Conservation (phyloP, 2,888 invertebrate species). For the Sarcophaga carnaria region DNA sequence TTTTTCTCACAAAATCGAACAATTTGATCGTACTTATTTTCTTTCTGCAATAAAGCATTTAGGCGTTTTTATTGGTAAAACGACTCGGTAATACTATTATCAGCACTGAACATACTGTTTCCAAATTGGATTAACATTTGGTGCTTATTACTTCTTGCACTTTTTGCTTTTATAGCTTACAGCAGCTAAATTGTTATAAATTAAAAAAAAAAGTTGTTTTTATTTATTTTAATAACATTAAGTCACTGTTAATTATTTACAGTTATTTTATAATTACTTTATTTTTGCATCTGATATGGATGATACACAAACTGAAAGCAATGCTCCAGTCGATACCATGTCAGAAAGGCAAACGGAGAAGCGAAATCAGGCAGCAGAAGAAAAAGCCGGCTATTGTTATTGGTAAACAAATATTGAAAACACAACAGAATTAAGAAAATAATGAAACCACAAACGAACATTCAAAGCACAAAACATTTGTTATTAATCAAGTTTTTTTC, state of each 20-base stretch:
- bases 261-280: slow-evolving; percentile 11
- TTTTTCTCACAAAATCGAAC: no score
- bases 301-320: slow-evolving; percentile 74
- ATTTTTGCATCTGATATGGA: slow-evolving; percentile 72
- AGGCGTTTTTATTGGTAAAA: not conserved
- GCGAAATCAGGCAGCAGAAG: slow-evolving; percentile 47
- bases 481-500: not conserved
- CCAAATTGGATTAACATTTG: slow-evolving; percentile 32
- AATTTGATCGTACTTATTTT: no score
- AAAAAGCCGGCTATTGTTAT: slow-evolving; percentile 78
- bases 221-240: slow-evolving; percentile 29
- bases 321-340: slow-evolving; percentile 73
- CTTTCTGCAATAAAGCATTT: no score
- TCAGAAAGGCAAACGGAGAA: slow-evolving; percentile 70
- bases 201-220: slow-evolving; percentile 24
- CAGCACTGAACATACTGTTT: slow-evolving; percentile 34
- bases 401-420: slow-evolving; percentile 73
- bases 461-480: no score
- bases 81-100: not conserved
- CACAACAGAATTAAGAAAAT: slow-evolving; percentile 52
- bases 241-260: not conserved
- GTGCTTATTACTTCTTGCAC: slow-evolving; percentile 1
- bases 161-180: slow-evolving; percentile 14
- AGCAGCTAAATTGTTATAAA: slow-evolving; percentile 34
- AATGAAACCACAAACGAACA: not conserved